Evolutionary conservation across 2,797 vertebrate species (phyloP).

Genomic region (Chiroxiphia lanceolata): DNA sequence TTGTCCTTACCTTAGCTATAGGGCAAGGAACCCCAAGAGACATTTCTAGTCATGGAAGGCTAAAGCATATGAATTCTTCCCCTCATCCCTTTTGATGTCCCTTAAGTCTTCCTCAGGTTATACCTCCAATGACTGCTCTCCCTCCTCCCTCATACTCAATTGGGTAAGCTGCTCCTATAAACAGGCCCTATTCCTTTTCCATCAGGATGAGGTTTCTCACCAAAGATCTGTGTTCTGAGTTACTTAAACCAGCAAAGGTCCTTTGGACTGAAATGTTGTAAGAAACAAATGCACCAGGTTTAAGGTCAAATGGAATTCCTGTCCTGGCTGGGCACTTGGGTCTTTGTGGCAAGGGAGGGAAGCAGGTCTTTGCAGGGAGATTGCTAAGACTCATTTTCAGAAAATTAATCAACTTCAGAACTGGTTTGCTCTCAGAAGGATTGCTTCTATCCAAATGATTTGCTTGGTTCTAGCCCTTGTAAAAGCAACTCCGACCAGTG

Average conservation of each 20-base stretch:
- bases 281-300: background rate
- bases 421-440: fast-evolving
- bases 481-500: background rate
- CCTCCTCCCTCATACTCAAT: background rate
- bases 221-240: background rate
- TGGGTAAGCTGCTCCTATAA: background rate
- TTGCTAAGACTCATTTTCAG: background rate
- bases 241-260: background rate
- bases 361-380: background rate
- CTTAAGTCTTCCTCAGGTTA: background rate
- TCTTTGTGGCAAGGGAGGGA: background rate
- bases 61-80: background rate
- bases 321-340: background rate
- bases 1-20: background rate
- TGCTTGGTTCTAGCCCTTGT: background rate
- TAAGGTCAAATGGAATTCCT: background rate
- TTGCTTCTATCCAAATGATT: background rate
- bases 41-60: background rate
- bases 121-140: background rate
- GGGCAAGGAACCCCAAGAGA: background rate
- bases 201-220: background rate
- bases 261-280: fast-evolving
- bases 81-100: background rate
- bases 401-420: background rate
- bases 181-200: background rate